Conservation (phyloP, 2,888 invertebrate species). For the Panorpa germanica region DNA sequence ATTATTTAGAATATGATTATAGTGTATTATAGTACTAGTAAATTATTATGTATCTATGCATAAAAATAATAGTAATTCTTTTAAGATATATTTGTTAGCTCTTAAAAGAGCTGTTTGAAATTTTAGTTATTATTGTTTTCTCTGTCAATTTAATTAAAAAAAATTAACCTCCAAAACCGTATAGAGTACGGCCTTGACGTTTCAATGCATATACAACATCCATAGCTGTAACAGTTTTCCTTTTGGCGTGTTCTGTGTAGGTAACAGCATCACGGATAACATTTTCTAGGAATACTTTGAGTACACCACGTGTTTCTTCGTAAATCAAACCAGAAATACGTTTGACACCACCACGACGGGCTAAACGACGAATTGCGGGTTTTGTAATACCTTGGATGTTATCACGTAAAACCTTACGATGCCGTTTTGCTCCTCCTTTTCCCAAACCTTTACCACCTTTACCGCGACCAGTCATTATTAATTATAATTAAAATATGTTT, state of each 20-base stretch:
- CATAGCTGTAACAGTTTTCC: conserved; percentile 79
- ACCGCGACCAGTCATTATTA: conserved; percentile 56
- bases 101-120: too few species aligned
- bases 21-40: too few species aligned
- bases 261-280: conserved; percentile 73
- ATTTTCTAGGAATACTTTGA: conserved; percentile 68
- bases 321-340: conserved; percentile 59
- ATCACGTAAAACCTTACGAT: conserved; percentile 60
- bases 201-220: conserved; percentile 77
- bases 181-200: conserved; percentile 61
- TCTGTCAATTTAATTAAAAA: too few species aligned
- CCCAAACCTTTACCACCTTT: conserved; percentile 64
- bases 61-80: too few species aligned
- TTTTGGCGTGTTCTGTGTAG: conserved; percentile 72
- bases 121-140: too few species aligned
- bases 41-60: too few species aligned
- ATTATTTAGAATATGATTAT: too few species aligned
- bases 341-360: conserved; percentile 49
- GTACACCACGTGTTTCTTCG: conserved; percentile 59
- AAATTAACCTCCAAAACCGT: conserved; percentile 62
- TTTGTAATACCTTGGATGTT: conserved; percentile 68
- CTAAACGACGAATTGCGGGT: conserved; percentile 57
- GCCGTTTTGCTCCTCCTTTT: conserved; percentile 66
- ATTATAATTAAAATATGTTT: too few species aligned
- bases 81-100: too few species aligned